These are phyloP conservation scores for Schizotus pectinicornis DNA, from an alignment of 2,888 invertebrate genomes.

Conservation along the genomic window DNA sequence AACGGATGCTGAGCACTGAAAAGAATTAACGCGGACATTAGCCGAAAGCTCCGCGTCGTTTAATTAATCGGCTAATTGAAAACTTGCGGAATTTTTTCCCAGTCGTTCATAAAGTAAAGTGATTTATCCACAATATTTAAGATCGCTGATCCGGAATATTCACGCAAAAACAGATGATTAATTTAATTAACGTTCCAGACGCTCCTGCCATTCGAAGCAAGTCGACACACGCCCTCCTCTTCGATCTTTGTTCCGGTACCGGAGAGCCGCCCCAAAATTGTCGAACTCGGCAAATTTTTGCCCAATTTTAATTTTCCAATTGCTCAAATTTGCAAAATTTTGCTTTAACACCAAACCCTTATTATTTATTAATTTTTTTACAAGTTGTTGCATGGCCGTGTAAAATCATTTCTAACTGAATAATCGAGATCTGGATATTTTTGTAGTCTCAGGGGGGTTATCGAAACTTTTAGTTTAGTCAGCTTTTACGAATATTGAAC, in stretches of 20 bases:
- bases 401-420: too few relatives aligned
- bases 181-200: constrained; percentile 40
- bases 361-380: too few relatives aligned
- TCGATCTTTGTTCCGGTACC: neutral
- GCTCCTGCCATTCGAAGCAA: neutral
- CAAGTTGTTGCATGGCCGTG: too few relatives aligned
- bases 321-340: too few relatives aligned
- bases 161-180: constrained; percentile 41
- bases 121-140: constrained; percentile 40
- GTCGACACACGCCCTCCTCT: constrained; percentile 1
- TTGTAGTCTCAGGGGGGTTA: too few relatives aligned
- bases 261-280: too few relatives aligned
- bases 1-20: constrained; percentile 45
- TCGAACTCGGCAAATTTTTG: too few relatives aligned
- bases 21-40: constrained; percentile 54
- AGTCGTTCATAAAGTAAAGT: constrained; percentile 37
- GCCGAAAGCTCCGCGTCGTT: constrained; percentile 47
- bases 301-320: too few relatives aligned
- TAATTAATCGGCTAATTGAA: constrained; percentile 57
- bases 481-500: too few relatives aligned
- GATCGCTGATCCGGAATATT: constrained; percentile 35
- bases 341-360: too few relatives aligned
- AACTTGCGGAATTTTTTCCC: constrained; percentile 48
- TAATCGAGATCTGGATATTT: too few relatives aligned
- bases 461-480: too few relatives aligned